phyloP scores from a whole-genome alignment of 2,888 invertebrate genomes.

The Cryptocheilus praepositus region DNA sequence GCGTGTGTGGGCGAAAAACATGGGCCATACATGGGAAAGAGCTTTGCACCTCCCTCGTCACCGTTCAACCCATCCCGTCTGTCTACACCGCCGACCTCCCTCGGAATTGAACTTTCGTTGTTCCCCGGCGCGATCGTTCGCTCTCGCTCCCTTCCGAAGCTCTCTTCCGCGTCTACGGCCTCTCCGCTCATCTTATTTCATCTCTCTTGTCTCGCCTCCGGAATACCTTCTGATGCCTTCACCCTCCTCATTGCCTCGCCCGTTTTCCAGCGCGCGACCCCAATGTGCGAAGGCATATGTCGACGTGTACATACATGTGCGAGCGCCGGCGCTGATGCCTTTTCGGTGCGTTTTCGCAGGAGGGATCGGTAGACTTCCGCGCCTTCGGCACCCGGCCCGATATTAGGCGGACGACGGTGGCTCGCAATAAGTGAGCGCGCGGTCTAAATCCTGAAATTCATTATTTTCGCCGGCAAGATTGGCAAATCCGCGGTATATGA shows the following conservation, averaged over 20 bases:
- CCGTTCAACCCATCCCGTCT: slow-evolving; percentile 31
- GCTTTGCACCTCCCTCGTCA: slow-evolving; percentile 44
- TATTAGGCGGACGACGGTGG: too few species aligned
- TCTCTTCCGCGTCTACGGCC: slow-evolving; percentile 10
- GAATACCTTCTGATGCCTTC: slow-evolving; percentile 33
- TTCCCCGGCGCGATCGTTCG: slow-evolving; percentile 52
- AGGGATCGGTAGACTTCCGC: neutral
- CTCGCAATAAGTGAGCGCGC: too few species aligned
- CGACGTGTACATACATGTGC: slow-evolving; percentile 5
- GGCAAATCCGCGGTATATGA: too few species aligned
- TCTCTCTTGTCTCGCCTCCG: slow-evolving; percentile 43
- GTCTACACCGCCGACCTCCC: slow-evolving; percentile 49
- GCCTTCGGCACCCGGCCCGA: too few species aligned
- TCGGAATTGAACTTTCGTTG: slow-evolving; percentile 71
- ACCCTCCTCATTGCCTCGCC: slow-evolving; percentile 8
- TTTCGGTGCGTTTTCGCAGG: neutral
- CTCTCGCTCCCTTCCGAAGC: slow-evolving; percentile 2
- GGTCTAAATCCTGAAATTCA: too few species aligned
- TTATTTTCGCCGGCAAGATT: too few species aligned
- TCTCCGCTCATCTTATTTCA: slow-evolving; percentile 42
- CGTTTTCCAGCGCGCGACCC: slow-evolving; percentile 15
- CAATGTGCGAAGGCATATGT: neutral
- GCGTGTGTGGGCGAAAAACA: slow-evolving; percentile 41
- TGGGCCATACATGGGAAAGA: slow-evolving; percentile 59
- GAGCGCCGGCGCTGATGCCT: neutral